Conservation (phyloP, 2,797 vertebrate genomes). For the Lateolabrax maculatus region DNA sequence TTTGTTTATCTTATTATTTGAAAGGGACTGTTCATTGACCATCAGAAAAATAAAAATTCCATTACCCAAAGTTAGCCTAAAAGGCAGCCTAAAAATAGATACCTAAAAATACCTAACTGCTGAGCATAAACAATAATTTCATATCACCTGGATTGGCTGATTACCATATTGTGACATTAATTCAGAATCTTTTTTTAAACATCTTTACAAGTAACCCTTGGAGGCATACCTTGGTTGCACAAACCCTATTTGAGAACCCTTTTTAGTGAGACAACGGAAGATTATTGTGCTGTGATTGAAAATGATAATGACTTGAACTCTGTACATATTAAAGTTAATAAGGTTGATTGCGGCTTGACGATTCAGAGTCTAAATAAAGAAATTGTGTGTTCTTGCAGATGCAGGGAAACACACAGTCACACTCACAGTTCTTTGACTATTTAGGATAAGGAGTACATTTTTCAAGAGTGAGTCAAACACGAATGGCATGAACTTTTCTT, state of each 20-base stretch:
- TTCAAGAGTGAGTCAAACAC: conserved; percentile 9
- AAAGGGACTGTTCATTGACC: not conserved
- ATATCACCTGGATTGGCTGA: not conserved
- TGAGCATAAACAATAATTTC: conserved; percentile 9
- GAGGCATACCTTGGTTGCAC: not conserved
- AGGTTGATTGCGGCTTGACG: not conserved
- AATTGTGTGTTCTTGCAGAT: not conserved
- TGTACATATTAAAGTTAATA: conserved; percentile 2
- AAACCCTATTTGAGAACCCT: not conserved
- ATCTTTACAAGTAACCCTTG: not conserved
- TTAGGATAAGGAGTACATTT: not conserved
- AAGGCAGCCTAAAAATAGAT: not conserved
- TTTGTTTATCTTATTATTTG: not conserved
- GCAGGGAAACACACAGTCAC: not conserved
- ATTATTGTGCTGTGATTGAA: conserved; percentile 23
- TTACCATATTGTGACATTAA: conserved; percentile 16
- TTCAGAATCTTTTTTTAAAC: conserved; percentile 1
- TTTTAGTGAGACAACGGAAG: not conserved
- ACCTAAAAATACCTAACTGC: not conserved
- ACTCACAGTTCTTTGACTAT: conserved; percentile 14
- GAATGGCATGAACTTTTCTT: conserved; percentile 3
- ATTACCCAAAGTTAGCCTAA: not conserved
- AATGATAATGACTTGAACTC: conserved; percentile 17
- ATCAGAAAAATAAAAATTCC: not conserved
- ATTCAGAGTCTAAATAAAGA: conserved; percentile 4